These are phyloP conservation scores for Colletes gigas DNA, from an alignment of 1,140 invertebrate genomes.

Conservation along the genomic window DNA sequence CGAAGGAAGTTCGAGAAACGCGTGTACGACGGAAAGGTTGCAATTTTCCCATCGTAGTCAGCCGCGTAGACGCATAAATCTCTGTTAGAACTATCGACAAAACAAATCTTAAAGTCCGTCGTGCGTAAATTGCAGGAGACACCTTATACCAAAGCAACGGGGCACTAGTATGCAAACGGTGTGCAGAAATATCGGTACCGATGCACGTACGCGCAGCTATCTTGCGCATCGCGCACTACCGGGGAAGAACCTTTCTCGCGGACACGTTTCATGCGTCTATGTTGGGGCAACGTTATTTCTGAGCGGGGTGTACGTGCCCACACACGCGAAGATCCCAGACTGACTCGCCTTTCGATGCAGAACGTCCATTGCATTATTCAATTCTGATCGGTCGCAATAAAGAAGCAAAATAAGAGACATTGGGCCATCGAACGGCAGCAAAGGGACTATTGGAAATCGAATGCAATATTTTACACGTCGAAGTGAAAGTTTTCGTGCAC, in stretches of 20 bases:
- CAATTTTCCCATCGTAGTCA: background rate
- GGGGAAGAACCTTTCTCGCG: too few relatives aligned
- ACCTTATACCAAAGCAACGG: too few relatives aligned
- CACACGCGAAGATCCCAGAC: background rate
- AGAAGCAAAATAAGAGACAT: constrained; percentile 66
- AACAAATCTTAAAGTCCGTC: constrained; percentile 21
- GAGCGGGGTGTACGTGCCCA: background rate
- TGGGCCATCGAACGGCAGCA: constrained; percentile 19
- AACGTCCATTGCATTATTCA: constrained; percentile 72
- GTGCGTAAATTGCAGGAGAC: constrained; percentile 23
- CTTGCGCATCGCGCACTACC: constrained; percentile 25
- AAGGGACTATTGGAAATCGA: constrained; percentile 21
- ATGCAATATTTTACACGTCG: constrained; percentile 43
- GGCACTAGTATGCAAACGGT: too few relatives aligned
- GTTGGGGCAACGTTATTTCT: too few relatives aligned
- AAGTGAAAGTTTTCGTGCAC: constrained; percentile 29
- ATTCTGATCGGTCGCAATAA: constrained; percentile 72
- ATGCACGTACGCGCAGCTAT: constrained; percentile 18
- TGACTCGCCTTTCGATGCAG: constrained; percentile 44
- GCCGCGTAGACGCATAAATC: constrained; percentile 8
- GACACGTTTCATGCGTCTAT: too few relatives aligned
- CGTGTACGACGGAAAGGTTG: background rate
- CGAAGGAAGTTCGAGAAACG: too few relatives aligned
- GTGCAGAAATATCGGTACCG: background rate
- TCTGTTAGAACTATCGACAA: constrained; percentile 13